Conservation (phyloP, 2,888 invertebrate genomes). For the Pachycephus smyrnensis region DNA sequence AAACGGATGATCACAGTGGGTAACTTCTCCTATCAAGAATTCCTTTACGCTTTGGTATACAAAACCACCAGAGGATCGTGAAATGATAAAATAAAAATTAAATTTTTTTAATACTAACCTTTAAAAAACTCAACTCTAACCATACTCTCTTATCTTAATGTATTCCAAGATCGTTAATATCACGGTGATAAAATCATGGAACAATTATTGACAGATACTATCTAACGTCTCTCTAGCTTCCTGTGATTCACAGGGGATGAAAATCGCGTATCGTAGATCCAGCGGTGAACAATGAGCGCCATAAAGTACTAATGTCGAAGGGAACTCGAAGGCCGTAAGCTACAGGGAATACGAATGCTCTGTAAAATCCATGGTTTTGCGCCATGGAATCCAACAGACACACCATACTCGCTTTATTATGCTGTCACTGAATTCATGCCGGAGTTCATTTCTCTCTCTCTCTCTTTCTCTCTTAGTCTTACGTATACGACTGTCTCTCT, state of each 20-base stretch:
- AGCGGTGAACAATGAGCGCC: not conserved
- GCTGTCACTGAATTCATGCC: slow-evolving; percentile 15
- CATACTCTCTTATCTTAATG: not conserved
- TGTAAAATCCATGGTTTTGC: not conserved
- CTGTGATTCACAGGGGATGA: not conserved
- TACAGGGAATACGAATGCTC: not conserved
- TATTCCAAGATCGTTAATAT: not conserved
- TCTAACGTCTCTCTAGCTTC: not conserved
- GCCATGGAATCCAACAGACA: slow-evolving; percentile 2
- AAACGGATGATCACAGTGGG: not conserved
- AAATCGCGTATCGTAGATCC: not conserved
- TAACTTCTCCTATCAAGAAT: not conserved
- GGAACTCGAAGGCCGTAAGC: not conserved
- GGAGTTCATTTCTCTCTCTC: slow-evolving; percentile 14
- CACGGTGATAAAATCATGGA: not conserved
- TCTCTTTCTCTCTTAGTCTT: slow-evolving; percentile 11
- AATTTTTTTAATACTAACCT: not conserved
- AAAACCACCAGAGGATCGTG: not conserved
- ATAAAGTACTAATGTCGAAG: not conserved
- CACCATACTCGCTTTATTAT: slow-evolving; percentile 16
- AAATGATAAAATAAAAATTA: not conserved
- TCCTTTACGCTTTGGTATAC: not conserved
- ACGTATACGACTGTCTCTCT: not conserved
- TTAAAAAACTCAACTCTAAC: not conserved
- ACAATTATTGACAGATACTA: not conserved